Evolutionary conservation across 2,113 vertebrate genomes (phyloP).

Genomic region (Leuciscus idus): DNA sequence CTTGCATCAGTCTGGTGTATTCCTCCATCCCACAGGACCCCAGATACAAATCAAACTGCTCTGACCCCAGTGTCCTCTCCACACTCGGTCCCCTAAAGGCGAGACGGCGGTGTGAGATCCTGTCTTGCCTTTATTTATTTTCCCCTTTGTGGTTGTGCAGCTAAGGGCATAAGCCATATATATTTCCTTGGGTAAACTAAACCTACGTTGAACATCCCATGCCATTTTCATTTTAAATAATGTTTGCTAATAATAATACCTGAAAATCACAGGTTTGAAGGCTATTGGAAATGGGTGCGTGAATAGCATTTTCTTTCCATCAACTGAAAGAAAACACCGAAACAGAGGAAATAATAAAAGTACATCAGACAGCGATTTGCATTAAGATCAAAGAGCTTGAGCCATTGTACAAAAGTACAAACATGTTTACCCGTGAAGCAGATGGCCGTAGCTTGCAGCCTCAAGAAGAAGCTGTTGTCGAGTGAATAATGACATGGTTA

Average conservation of each 20-base stretch:
- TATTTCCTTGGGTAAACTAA: conserved; percentile 73
- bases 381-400: conserved; percentile 24
- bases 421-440: conserved; percentile 44
- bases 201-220: conserved; percentile 55
- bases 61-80: conserved; percentile 78
- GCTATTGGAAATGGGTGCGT: not conserved
- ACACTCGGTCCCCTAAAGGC: conserved; percentile 73
- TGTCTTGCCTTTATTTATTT: conserved; percentile 73
- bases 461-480: conserved; percentile 42
- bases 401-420: conserved; percentile 33
- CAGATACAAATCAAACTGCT: conserved; percentile 78
- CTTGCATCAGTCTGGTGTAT: conserved; percentile 72
- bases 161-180: conserved; percentile 69
- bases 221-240: conserved; percentile 71
- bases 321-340: conserved; percentile 16
- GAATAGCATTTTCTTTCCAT: conserved; percentile 24
- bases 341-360: conserved; percentile 9
- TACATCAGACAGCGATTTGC: conserved; percentile 5
- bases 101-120: conserved; percentile 66
- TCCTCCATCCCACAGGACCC: conserved; percentile 69
- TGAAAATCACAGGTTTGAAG: conserved; percentile 59
- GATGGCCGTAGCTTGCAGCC: conserved; percentile 32
- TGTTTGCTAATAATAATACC: conserved; percentile 68
- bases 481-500: conserved; percentile 61
- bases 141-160: conserved; percentile 67